phyloP scores from a whole-genome alignment of 2,888 invertebrate genomes.

The Nemotelus pantherinus region DNA sequence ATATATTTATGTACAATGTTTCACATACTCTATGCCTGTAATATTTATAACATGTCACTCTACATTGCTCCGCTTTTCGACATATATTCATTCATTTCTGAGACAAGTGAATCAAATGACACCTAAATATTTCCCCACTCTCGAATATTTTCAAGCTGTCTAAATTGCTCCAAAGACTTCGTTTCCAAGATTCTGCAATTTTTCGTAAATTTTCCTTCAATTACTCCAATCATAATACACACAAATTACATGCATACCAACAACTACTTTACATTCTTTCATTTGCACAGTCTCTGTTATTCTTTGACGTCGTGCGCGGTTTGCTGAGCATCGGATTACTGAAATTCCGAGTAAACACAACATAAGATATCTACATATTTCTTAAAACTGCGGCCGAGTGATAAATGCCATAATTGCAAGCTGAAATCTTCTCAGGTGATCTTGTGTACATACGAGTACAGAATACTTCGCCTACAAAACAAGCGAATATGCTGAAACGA shows the following conservation, averaged over 20 bases:
- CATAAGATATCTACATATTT: slow-evolving; percentile 9
- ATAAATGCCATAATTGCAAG: background rate
- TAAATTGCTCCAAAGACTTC: no score
- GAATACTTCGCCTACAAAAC: background rate
- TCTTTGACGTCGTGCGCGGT: background rate
- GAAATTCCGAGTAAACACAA: slow-evolving; percentile 35
- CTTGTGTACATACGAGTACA: background rate
- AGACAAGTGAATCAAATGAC: no score
- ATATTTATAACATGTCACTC: no score
- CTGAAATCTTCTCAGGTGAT: slow-evolving; percentile 8
- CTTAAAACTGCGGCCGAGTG: slow-evolving; percentile 3
- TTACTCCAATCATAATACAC: no score
- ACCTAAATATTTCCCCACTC: no score
- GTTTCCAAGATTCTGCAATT: no score
- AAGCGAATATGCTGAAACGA: background rate
- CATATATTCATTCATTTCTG: no score
- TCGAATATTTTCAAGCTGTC: no score
- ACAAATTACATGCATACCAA: background rate
- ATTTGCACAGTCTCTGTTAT: slow-evolving; percentile 3
- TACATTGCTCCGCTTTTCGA: no score
- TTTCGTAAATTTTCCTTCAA: no score
- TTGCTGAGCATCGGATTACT: slow-evolving; percentile 34
- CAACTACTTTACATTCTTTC: background rate
- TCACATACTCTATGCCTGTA: no score
- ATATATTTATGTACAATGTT: no score